A percentile compares a stretch with the other conserved stretches of the same genome.
These are phyloP conservation scores for Arvicanthis niloticus DNA, from an alignment of 2,113 vertebrate species.

Conservation along the genomic window DNA sequence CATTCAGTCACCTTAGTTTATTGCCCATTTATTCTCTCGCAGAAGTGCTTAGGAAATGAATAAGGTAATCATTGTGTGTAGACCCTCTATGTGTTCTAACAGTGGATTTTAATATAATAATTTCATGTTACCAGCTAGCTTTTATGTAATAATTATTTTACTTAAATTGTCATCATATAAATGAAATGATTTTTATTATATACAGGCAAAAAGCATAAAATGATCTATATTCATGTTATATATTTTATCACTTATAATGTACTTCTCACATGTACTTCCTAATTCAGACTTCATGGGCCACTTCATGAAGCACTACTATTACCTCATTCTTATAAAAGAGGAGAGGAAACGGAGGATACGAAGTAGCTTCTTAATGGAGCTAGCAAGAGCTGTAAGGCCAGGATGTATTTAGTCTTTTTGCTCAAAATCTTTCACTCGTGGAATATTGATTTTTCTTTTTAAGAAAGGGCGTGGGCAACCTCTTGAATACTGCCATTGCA, in stretches of 20 bases:
- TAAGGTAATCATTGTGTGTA: background rate
- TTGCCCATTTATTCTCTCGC: background rate
- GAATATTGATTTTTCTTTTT: background rate
- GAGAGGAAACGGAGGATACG: background rate
- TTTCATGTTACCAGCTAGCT: constrained; percentile 1
- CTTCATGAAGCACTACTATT: background rate
- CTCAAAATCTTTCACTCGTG: background rate
- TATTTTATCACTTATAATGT: background rate
- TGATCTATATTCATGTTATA: background rate
- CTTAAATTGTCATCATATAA: constrained; percentile 17
- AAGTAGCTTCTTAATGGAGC: background rate
- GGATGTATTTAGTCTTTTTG: background rate
- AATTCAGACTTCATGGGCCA: background rate
- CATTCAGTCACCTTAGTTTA: constrained; percentile 24
- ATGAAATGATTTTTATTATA: background rate
- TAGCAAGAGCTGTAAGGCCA: background rate
- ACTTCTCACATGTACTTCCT: background rate
- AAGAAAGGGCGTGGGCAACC: background rate
- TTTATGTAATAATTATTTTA: constrained; percentile 39
- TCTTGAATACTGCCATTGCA: background rate
- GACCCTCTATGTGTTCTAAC: background rate
- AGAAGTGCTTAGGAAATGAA: constrained; percentile 25
- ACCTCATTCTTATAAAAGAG: constrained; percentile 29
- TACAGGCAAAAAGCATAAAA: background rate
- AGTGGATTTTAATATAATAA: constrained; percentile 36